Percentiles rank a stretch among this genome's conserved stretches.
Evolutionary conservation across 2,797 vertebrate species (phyloP).

Genomic region (Myripristis murdjan): DNA sequence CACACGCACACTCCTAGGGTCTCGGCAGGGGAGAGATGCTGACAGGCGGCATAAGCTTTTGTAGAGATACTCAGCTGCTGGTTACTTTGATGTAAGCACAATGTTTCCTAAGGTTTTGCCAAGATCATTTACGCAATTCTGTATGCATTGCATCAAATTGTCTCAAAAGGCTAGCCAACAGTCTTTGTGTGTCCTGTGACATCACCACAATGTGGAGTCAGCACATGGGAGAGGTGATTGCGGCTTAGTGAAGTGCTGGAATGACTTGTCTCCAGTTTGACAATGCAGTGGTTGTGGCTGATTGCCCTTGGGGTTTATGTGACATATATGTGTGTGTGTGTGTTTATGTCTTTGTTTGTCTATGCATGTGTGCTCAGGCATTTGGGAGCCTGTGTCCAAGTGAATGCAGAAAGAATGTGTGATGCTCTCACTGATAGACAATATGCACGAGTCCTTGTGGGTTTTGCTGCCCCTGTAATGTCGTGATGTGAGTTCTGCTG

Average conservation of each 20-base stretch:
- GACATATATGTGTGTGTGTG: background rate
- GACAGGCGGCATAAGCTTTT: conserved; percentile 1
- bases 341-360: background rate
- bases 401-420: conserved; percentile 21
- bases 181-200: background rate
- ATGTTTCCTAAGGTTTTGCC: no score
- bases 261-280: conserved; percentile 6
- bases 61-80: background rate
- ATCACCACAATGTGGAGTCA: conserved; percentile 10
- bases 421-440: conserved; percentile 40
- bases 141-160: background rate
- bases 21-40: background rate
- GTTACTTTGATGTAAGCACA: no score
- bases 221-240: background rate
- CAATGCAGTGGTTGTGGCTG: conserved; percentile 10
- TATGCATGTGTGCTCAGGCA: background rate
- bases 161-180: background rate
- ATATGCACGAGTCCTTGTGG: conserved; percentile 38
- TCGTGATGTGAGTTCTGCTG: conserved; percentile 46
- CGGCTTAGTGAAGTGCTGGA: conserved; percentile 1
- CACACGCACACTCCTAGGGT: conserved; percentile 7
- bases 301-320: conserved; percentile 30
- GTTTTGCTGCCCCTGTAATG: conserved; percentile 27
- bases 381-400: background rate
- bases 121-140: background rate